Base-by-base conservation (phyloP, 2,113 vertebrate species). In the Recurvirostra avosetta region DNA sequence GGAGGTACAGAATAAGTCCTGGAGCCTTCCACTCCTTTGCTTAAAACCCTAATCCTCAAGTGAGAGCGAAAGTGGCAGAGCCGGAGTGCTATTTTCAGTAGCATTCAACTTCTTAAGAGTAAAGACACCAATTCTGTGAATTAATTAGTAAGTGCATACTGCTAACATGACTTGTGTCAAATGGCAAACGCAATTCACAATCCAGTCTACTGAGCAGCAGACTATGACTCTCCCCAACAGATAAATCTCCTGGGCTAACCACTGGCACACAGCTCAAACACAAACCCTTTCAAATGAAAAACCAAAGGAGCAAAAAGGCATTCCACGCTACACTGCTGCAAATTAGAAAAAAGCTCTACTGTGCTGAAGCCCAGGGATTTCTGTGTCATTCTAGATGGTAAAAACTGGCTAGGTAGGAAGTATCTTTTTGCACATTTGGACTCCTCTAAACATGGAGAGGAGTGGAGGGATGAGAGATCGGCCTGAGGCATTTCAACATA, bases 391-490 rank as follows among this genome's bases (percentile, higher is more conserved):
- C 80, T 75, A 71, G 50, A 36, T 88, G 25, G 34, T 4, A 96
- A 78, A 92, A 85, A 72, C 80, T 92, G 62, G 53, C 72, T 63
- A 92, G 43, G 58, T 55, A 66, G 94, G 81, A 96, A 95, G 55
- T 41, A 92, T 38, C 61, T 78, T 56, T 56, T 47, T 58, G 25
- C 30, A 63, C 0, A 0, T 52, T 73, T 96, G 95, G 88, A 94
- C 94, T 97, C 96, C 96, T 98, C 96, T 96, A 90, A 96, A 92
- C 88, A 90, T 66, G 92, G 91, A 97, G 97, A 98, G 96, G 93
- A 96, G 92, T 22, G 96, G 97, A 98, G 98, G 97, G 98, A 97
- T 98, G 98, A 98, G 96, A 97, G 97, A 98, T 97, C 97, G 97
- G 98, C 98, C 98, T 97, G 94, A 98, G 97, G 85, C 88, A 96